These are phyloP conservation scores for Varanus salvator DNA, from an alignment of 2,113 vertebrate species.

Conservation along the genomic window DNA sequence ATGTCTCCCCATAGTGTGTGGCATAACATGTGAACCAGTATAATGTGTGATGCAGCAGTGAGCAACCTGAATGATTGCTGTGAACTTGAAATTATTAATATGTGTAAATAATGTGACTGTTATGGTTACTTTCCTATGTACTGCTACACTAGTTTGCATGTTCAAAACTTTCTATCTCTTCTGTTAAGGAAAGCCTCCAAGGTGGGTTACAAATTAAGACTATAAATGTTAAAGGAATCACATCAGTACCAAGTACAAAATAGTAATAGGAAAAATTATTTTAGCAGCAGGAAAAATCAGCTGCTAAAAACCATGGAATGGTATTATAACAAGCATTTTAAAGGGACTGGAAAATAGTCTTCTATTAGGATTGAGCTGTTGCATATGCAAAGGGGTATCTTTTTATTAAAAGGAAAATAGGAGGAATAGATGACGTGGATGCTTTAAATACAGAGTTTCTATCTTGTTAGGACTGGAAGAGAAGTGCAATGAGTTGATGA, in stretches of 20 bases:
- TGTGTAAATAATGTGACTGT: neutral
- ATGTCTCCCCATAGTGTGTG: neutral
- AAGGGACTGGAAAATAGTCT: neutral
- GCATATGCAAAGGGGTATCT: neutral
- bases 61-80: neutral
- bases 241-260: neutral
- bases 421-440: neutral
- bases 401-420: neutral
- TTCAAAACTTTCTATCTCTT: neutral
- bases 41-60: neutral
- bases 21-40: too few relatives aligned
- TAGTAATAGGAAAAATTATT: neutral
- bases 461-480: conserved; percentile 80
- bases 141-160: neutral
- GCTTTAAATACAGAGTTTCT: neutral
- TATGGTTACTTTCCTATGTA: neutral
- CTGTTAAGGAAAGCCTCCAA: neutral
- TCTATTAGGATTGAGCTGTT: neutral
- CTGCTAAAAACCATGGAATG: neutral
- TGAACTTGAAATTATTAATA: neutral
- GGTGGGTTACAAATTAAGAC: neutral
- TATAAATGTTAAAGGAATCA: neutral
- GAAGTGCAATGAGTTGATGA: conserved; percentile 83
- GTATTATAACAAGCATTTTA: neutral
- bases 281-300: neutral